Percentiles rank a stretch among this genome's conserved stretches.
Evolutionary conservation across 2,113 vertebrate genomes (phyloP).

Genomic region (Actenoides lindsayi): DNA sequence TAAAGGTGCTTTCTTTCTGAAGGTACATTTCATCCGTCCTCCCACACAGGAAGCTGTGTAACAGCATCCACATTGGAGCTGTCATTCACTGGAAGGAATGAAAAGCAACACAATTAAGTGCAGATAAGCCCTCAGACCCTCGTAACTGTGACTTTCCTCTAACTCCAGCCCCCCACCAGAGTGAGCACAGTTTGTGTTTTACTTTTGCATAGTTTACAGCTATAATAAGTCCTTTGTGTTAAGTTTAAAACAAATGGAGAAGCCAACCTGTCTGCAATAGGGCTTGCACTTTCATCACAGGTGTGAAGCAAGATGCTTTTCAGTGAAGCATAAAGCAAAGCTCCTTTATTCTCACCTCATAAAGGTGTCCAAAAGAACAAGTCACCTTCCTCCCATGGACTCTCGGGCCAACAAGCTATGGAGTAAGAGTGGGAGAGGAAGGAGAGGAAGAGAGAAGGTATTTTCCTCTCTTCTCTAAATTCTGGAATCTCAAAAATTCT

Average conservation of each 20-base stretch:
- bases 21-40: background rate
- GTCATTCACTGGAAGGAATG: background rate
- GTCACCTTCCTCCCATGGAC: background rate
- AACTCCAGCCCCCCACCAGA: background rate
- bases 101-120: background rate
- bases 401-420: background rate
- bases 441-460: background rate
- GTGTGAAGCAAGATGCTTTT: background rate
- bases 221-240: background rate
- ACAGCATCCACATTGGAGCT: background rate
- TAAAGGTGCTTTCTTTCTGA: slow-evolving; percentile 7
- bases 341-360: background rate
- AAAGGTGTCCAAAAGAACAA: background rate
- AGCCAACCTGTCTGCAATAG: background rate
- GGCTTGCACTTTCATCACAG: background rate
- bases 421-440: background rate
- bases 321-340: background rate
- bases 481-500: background rate
- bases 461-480: background rate
- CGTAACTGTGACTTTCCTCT: background rate
- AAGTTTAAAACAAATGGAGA: background rate
- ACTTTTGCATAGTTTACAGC: background rate
- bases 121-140: background rate
- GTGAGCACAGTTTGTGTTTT: background rate
- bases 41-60: slow-evolving; percentile 1